Conservation (phyloP, 2,113 vertebrate species). For the Condylura cristata region DNA sequence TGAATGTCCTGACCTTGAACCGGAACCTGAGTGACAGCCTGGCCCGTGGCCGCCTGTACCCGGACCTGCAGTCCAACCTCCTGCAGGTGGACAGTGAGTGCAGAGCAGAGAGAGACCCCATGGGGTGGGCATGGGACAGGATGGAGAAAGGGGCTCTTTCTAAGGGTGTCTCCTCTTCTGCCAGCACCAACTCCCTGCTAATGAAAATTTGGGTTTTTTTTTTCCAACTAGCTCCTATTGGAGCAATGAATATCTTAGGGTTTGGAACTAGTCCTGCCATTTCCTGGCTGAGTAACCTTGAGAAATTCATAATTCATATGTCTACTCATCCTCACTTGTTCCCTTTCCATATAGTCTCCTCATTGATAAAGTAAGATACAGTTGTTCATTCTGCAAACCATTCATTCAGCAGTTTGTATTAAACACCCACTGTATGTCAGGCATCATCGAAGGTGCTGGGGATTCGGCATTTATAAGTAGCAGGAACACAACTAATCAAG, state of each 20-base stretch:
- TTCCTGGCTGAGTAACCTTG: slow-evolving; percentile 42
- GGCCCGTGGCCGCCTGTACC: slow-evolving; percentile 93
- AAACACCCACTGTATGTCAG: background rate
- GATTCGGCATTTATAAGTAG: background rate
- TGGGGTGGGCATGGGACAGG: background rate
- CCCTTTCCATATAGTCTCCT: background rate
- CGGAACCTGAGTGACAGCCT: slow-evolving; percentile 97
- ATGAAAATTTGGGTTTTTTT: slow-evolving; percentile 26
- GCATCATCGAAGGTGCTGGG: background rate
- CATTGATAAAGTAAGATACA: slow-evolving; percentile 36
- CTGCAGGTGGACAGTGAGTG: slow-evolving; percentile 97
- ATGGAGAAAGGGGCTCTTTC: slow-evolving; percentile 28
- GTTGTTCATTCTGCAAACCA: slow-evolving; percentile 47
- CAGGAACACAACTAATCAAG: slow-evolving; percentile 29
- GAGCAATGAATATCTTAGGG: background rate
- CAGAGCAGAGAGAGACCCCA: slow-evolving; percentile 50
- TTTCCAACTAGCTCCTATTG: background rate
- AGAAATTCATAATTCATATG: background rate
- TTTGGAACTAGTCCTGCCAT: slow-evolving; percentile 1
- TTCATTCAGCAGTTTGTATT: background rate
- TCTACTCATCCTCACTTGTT: slow-evolving; percentile 10
- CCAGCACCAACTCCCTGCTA: background rate
- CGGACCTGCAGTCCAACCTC: slow-evolving; percentile 91
- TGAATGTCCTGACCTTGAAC: slow-evolving; percentile 94
- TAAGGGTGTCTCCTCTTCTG: background rate